Percentiles rank a stretch among this genome's conserved stretches.
Conservation (phyloP, 2,113 vertebrate genomes). For the Sylvietta virens region DNA sequence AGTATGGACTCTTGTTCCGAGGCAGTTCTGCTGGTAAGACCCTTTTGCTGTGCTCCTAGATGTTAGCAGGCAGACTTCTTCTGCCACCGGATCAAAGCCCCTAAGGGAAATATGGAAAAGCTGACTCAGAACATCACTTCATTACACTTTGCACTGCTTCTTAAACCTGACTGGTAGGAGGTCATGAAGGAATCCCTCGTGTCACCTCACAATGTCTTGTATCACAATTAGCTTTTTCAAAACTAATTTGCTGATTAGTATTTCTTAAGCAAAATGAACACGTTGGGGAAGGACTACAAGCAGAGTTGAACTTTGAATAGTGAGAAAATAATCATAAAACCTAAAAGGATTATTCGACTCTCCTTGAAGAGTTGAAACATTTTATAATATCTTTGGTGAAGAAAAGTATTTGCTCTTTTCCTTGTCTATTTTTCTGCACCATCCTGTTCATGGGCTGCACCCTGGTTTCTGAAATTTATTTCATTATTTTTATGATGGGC, state of each 20-base stretch:
- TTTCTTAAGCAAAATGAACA: not conserved
- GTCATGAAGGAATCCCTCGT: not conserved
- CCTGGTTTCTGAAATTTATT: not conserved
- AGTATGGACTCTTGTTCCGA: not conserved
- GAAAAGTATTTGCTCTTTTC: not conserved
- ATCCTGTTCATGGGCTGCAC: not conserved
- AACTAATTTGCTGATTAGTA: not conserved
- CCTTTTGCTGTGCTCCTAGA: not conserved
- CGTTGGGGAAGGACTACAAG: not conserved
- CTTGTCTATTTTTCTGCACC: not conserved
- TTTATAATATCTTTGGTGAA: not conserved
- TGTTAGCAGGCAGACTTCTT: not conserved
- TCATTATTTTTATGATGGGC: not conserved
- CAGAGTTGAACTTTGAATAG: not conserved
- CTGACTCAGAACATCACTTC: not conserved
- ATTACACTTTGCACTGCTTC: not conserved
- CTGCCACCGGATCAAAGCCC: not conserved
- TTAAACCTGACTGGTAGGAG: not conserved
- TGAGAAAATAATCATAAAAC: not conserved
- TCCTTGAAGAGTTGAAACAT: not conserved
- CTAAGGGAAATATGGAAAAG: not conserved
- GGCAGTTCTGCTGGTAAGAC: not conserved
- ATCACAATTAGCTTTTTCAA: not conserved
- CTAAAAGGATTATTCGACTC: not conserved
- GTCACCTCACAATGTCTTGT: not conserved